Evolutionary conservation across 1,140 invertebrate species (phyloP).

Genomic region (Camponotus floridanus): DNA sequence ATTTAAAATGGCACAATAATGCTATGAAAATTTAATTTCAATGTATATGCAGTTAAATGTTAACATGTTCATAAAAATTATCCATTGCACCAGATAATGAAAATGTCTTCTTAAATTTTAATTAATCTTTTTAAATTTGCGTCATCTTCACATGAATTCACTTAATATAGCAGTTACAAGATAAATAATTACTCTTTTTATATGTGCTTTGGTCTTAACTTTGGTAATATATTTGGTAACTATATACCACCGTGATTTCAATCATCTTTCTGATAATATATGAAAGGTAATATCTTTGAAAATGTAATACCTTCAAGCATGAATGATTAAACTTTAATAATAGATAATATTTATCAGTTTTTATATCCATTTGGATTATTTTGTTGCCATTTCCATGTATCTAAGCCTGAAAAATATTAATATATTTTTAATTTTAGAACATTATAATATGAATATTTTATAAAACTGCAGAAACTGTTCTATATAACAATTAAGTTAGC

Average conservation of each 20-base stretch:
- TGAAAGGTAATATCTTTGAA: background rate
- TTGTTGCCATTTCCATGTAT: conserved; percentile 97
- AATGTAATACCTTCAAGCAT: background rate
- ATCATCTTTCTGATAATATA: conserved; percentile 31
- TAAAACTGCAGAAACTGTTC: background rate
- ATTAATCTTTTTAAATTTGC: conserved; percentile 3
- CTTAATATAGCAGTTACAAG: conserved; percentile 40
- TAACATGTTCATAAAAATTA: background rate
- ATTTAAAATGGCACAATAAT: conserved; percentile 17
- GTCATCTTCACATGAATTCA: conserved; percentile 17
- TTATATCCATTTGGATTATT: conserved; percentile 94
- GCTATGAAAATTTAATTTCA: conserved; percentile 26
- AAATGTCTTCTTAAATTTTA: background rate
- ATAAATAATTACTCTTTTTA: conserved; percentile 54
- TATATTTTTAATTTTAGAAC: conserved; percentile 13
- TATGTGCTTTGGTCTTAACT: conserved; percentile 71
- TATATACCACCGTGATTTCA: conserved; percentile 75
- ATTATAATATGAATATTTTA: conserved; percentile 8
- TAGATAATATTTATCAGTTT: conserved; percentile 33
- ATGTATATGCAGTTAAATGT: background rate
- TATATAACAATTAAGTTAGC: background rate
- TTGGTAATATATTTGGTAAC: conserved; percentile 75
- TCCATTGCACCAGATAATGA: background rate
- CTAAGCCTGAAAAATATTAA: conserved; percentile 87
- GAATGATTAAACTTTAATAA: conserved; percentile 23